Evolutionary conservation across 2,797 vertebrate species (phyloP).

Genomic region (Chiloscyllium punctatum): DNA sequence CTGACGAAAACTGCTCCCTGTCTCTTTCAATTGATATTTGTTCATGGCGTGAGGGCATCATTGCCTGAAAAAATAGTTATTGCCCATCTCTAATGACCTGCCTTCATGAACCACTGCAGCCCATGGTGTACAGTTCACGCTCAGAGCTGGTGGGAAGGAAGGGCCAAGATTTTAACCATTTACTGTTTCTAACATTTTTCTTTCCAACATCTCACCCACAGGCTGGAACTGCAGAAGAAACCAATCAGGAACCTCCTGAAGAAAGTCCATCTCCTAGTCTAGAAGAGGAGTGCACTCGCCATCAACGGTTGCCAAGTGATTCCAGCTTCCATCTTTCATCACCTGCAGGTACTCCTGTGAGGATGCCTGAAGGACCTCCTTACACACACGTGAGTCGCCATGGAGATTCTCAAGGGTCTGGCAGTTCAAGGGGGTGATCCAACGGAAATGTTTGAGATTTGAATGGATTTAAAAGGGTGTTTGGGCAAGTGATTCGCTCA

Average conservation of each 20-base stretch:
- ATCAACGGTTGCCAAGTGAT: conserved; percentile 6
- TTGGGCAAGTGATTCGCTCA: neutral
- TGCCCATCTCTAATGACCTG: neutral
- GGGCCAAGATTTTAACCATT: neutral
- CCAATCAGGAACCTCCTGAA: conserved; percentile 20
- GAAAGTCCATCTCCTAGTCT: conserved; percentile 29
- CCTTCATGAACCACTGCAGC: neutral
- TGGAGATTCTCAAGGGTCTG: neutral
- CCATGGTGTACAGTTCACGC: neutral
- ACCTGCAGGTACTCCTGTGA: neutral
- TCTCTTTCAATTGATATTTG: neutral
- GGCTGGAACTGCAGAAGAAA: neutral
- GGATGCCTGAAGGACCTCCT: conserved; percentile 36
- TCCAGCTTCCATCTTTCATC: conserved; percentile 33
- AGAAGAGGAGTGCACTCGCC: neutral
- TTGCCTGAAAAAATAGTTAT: neutral
- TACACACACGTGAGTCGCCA: conserved; percentile 41
- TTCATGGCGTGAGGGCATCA: neutral
- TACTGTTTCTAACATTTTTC: neutral
- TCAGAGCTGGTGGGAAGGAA: neutral
- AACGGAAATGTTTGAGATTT: neutral
- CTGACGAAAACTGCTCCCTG: neutral
- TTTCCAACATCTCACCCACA: neutral
- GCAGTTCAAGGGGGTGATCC: neutral
- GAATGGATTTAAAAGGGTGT: neutral